These are phyloP conservation scores for Popillia japonica DNA, from an alignment of 1,140 invertebrate species.

Conservation along the genomic window DNA sequence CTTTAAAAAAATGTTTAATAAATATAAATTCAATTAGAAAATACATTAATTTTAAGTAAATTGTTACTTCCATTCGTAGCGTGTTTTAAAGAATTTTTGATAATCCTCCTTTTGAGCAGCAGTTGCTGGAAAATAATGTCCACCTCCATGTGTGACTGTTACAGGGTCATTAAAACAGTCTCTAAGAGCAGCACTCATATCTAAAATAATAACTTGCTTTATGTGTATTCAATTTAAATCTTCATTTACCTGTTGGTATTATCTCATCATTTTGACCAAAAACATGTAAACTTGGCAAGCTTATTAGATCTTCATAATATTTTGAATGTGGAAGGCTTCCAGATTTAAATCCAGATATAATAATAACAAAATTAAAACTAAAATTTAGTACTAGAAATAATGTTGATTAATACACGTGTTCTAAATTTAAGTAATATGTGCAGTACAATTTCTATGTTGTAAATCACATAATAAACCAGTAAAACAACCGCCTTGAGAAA, in stretches of 20 bases:
- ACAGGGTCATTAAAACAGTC: constrained; percentile 72
- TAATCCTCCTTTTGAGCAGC: constrained; percentile 72
- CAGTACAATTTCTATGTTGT: constrained; percentile 70
- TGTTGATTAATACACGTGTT: constrained; percentile 2
- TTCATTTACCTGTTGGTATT: constrained; percentile 74
- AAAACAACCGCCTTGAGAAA: constrained; percentile 87
- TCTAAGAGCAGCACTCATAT: constrained; percentile 67
- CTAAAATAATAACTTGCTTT: constrained; percentile 40
- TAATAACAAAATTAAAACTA: constrained; percentile 87
- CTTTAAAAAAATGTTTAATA: too few relatives aligned
- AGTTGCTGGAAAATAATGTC: constrained; percentile 83
- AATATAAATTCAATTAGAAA: too few relatives aligned
- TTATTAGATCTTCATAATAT: constrained; percentile 75
- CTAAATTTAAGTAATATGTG: constrained; percentile 32
- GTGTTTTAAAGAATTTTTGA: constrained; percentile 65
- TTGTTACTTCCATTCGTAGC: constrained; percentile 46
- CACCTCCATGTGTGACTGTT: constrained; percentile 75
- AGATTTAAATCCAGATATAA: constrained; percentile 86
- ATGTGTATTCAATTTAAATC: constrained; percentile 23
- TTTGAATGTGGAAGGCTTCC: constrained; percentile 75
- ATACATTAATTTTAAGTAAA: too few relatives aligned
- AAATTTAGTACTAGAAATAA: too few relatives aligned
- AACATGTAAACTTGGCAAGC: constrained; percentile 80
- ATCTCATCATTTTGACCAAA: constrained; percentile 84
- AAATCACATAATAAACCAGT: constrained; percentile 81